Evolutionary conservation across 2,797 vertebrate species (phyloP), one percentile per base, ranked within the genome.

Genomic region (Anabas testudineus): DNA sequence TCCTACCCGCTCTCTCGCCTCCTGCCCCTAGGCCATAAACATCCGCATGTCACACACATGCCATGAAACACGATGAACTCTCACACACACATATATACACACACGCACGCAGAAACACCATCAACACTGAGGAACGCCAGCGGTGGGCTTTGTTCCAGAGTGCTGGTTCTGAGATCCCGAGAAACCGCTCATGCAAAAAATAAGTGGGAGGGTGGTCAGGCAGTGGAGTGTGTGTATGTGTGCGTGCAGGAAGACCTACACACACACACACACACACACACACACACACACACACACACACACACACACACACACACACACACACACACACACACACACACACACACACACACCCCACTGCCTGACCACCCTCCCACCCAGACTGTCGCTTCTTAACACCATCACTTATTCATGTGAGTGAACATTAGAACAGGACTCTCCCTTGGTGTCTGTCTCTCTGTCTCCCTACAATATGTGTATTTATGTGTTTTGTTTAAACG

Each of bases 341-440:
- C 34, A 49, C 76, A 64, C 26, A 14, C 59, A 58, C 46, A 46
- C 28, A 57, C 46, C 68, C 59, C 48, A 24, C 26, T 43, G 54
- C 48, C 42, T 5, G 9, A 77, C 53, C 37, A 34, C 73, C 81
- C 74, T 84, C 75, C 82, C 61, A 71, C 63, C 80, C 74, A 81
- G 80, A 85, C 86, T 76, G 85, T 85, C 80, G 60, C 88, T 87
- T 88, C 87, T 82, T 81, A 84, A 85, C 85, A 79, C 75, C 82
- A 87, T 88, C 87, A 88, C 80, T 87, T 88, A 89, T 90, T 91
- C 78, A 88, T 90, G 91, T 78, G 88, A 86, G 84, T 79, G 83
- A 91, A 88, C 87, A 88, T 91, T 90, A 87, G 82, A 89, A 73
- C 76, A 73, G 84, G 88, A 78, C 77, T 84, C 74, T 83, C 71